Evolutionary conservation across 2,888 invertebrate species (phyloP).

Genomic region (Eilema caniola): DNA sequence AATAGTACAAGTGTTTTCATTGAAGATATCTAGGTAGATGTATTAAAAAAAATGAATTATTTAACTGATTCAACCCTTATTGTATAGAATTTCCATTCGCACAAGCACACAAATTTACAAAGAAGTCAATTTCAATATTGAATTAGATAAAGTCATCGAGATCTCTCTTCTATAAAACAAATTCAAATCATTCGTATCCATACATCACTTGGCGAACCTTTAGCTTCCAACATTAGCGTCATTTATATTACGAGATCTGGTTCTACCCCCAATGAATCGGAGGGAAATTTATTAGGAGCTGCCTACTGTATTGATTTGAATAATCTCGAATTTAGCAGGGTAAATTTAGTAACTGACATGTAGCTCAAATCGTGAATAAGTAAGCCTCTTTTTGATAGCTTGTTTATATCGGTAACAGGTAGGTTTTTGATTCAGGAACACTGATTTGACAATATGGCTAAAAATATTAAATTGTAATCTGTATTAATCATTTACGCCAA

Average conservation of each 20-base stretch:
- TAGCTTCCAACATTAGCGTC: constrained; percentile 52
- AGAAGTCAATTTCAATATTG: too few species aligned
- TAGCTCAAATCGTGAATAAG: constrained; percentile 40
- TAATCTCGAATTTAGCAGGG: constrained; percentile 38
- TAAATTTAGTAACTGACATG: constrained; percentile 30
- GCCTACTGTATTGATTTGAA: constrained; percentile 48
- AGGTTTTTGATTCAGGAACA: neutral
- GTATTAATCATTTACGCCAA: too few species aligned
- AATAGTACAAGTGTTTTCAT: too few species aligned
- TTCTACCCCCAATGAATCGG: constrained; percentile 35
- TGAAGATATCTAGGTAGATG: too few species aligned
- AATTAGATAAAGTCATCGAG: constrained; percentile 47
- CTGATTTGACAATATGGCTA: neutral
- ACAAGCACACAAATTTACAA: too few species aligned
- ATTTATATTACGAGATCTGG: constrained; percentile 53
- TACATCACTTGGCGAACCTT: constrained; percentile 46
- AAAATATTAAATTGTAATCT: too few species aligned
- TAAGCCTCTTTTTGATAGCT: constrained; percentile 18
- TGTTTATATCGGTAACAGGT: constrained; percentile 10
- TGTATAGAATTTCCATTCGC: too few species aligned
- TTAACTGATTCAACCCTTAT: too few species aligned
- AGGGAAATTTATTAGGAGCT: constrained; percentile 29
- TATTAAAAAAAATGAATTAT: too few species aligned
- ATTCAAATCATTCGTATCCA: constrained; percentile 53
- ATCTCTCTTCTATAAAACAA: constrained; percentile 43